Evolutionary conservation across 2,113 vertebrate genomes (phyloP), one percentile per base, ranked within the genome.

Genomic region (Promerops cafer): DNA sequence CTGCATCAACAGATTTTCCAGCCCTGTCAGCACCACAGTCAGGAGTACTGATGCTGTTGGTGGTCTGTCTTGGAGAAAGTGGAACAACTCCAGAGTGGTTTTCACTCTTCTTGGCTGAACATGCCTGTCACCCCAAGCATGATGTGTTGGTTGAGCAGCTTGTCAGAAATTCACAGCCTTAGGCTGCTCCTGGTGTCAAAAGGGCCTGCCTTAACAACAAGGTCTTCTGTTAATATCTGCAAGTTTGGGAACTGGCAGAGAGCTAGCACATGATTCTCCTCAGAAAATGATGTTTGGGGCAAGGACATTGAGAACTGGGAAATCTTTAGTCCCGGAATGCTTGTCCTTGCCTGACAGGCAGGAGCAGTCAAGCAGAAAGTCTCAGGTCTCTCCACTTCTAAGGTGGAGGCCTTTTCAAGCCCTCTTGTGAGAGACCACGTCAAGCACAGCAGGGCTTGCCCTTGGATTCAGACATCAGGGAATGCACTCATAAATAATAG

Each of bases 401-500:
- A 72, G 20, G 30, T 53, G 39, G 13, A 81, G 35, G 15, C 71
- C 45, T 26, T 87, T 93, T 50, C 12, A 10, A 87, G 54, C 31
- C 27, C 27, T 93, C 79, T 79, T 68, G 45, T 13, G 56, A 83
- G 70, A 90, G 33, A 91, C 22, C 4, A 3, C 56, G 3, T 74
- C 76, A 92, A 89, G 69, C 71, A 59, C 5, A 30, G 83, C 47
- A 85, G 70, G 76, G 42, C 79, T 88, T 93, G 64, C 64, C 82
- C 60, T 72, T 37, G 7, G 53, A 94, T 86, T 88, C 54, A 95
- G 68, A 79, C 87, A 83, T 60, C 65, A 87, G 83, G 87, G 83
- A 95, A 90, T 35, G 37, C 39, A 45, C 72, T 82, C 59, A 94
- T 94, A 91, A 95, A 95, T 96, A 94, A 94, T 44, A 71, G 61